Evolutionary conservation across 2,888 invertebrate species (phyloP).

Genomic region (Escarpia spicata): DNA sequence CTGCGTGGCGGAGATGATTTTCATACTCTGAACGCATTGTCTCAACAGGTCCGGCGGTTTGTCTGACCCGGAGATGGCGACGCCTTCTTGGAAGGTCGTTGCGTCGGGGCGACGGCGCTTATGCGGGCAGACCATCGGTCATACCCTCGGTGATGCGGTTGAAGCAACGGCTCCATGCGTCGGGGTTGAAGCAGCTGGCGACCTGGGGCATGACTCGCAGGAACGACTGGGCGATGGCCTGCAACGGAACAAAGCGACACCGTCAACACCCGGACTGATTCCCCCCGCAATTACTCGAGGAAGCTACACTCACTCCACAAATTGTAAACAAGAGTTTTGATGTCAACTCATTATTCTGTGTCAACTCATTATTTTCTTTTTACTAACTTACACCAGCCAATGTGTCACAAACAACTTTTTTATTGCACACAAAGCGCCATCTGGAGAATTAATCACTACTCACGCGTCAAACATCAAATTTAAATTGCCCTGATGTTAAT

Average conservation of each 20-base stretch:
- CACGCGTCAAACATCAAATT: no score
- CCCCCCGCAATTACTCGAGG: background rate
- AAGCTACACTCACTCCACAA: background rate
- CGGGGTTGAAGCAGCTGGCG: constrained; percentile 36
- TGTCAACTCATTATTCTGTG: no score
- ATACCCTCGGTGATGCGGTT: constrained; percentile 23
- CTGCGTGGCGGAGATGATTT: background rate
- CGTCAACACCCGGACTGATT: background rate
- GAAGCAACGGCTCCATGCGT: constrained; percentile 36
- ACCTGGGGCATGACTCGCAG: constrained; percentile 36
- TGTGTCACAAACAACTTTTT: no score
- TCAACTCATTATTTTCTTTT: no score
- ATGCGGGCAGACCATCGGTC: background rate
- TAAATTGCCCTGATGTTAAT: no score
- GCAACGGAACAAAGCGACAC: background rate
- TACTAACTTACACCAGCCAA: no score
- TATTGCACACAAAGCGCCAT: no score
- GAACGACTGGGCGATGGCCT: constrained; percentile 35
- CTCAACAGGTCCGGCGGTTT: background rate
- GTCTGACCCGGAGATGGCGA: background rate
- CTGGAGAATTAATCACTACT: no score
- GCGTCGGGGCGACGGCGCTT: background rate
- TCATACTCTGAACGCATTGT: background rate
- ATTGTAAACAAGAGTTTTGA: no score
- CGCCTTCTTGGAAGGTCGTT: constrained; percentile 16